A percentile compares a stretch with the other conserved stretches of the same genome.
phyloP scores from a whole-genome alignment of 2,113 vertebrate genomes.

The Syngnathoides biaculeatus region DNA sequence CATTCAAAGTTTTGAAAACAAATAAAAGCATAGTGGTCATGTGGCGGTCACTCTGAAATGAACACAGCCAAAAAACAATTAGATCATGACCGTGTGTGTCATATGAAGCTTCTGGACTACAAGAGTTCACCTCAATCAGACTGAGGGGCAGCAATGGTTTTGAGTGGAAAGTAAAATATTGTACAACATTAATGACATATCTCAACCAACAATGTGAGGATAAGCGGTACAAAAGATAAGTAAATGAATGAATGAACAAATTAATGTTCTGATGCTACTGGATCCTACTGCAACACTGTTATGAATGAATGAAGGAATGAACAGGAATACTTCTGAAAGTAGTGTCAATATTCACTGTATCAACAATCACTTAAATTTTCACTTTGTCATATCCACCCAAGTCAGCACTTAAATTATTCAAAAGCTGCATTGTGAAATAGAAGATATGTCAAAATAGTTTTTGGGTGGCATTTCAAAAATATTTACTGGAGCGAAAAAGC shows the following conservation, averaged over 20 bases:
- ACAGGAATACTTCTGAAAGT: no score
- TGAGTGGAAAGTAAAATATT: not conserved
- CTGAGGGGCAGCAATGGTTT: not conserved
- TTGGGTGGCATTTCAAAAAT: no score
- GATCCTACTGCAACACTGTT: not conserved
- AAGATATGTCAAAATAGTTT: no score
- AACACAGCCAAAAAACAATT: conserved; percentile 10
- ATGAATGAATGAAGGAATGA: not conserved
- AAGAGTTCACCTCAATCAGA: not conserved
- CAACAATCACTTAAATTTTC: no score
- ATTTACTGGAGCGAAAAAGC: no score
- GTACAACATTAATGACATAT: not conserved
- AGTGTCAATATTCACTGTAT: no score
- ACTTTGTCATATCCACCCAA: no score
- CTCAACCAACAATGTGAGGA: not conserved
- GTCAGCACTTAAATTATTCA: no score
- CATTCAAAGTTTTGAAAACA: not conserved
- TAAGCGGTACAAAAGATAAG: not conserved
- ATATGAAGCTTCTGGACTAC: not conserved
- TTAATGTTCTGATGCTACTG: not conserved
- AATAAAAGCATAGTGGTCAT: not conserved
- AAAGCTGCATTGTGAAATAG: no score
- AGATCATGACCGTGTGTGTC: not conserved
- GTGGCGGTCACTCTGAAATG: conserved; percentile 15
- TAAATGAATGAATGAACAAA: no score